phyloP scores from a whole-genome alignment of 1,140 invertebrate species.

The Listronotus bonariensis region DNA sequence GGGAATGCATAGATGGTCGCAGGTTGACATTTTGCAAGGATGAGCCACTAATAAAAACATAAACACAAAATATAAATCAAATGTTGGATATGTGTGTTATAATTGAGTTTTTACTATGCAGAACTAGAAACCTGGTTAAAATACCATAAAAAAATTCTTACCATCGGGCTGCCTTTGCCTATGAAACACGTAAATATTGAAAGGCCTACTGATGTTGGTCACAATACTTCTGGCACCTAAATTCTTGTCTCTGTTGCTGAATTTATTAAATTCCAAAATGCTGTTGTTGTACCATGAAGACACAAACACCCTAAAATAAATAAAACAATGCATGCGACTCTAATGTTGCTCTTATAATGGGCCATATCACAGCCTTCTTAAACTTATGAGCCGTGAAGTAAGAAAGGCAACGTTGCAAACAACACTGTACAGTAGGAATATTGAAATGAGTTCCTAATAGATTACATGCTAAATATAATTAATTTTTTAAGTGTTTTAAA shows the following conservation, averaged over 20 bases:
- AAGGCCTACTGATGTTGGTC: conserved; percentile 61
- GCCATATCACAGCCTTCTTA: no score
- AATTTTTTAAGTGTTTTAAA: no score
- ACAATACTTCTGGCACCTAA: conserved; percentile 46
- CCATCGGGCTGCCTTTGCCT: conserved; percentile 73
- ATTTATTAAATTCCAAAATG: conserved; percentile 65
- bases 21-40: conserved; percentile 72
- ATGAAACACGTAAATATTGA: conserved; percentile 72
- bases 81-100: no score
- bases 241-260: conserved; percentile 56
- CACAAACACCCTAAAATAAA: conserved; percentile 61
- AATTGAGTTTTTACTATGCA: no score
- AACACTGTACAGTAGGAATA: no score
- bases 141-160: conserved; percentile 47
- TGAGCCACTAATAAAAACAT: conserved; percentile 67
- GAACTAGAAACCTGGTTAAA: no score
- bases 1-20: conserved; percentile 75
- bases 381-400: no score
- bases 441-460: no score
- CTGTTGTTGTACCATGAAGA: conserved; percentile 69
- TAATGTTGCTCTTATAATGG: no score
- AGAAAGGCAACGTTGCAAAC: no score
- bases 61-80: conserved; percentile 14
- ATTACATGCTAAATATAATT: no score
- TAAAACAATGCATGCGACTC: no score